A percentile compares a stretch with the other conserved stretches of the same genome.
phyloP scores from a whole-genome alignment of 2,113 vertebrate genomes.

The Origma solitaria region DNA sequence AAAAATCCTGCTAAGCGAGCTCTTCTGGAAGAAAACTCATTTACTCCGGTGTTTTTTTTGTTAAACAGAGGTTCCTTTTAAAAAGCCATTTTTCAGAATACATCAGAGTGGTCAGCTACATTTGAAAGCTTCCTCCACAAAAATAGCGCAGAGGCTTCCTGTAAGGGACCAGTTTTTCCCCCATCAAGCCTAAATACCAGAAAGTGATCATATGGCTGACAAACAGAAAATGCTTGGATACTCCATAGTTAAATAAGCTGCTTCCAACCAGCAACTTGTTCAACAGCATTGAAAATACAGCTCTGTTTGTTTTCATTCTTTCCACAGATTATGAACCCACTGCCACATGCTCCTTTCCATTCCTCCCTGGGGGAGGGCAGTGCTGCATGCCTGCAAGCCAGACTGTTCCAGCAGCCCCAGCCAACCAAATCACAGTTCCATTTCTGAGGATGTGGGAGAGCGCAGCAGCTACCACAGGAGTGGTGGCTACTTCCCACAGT shows the following conservation, averaged over 20 bases:
- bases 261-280: background rate
- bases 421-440: background rate
- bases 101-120: background rate
- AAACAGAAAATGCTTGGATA: background rate
- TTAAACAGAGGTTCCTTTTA: background rate
- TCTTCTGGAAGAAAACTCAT: background rate
- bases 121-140: background rate
- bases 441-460: background rate
- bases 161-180: background rate
- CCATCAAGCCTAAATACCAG: background rate
- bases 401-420: background rate
- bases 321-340: background rate
- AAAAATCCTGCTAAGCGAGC: background rate
- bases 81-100: background rate
- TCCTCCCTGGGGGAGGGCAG: background rate
- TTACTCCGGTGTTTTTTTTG: background rate
- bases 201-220: background rate
- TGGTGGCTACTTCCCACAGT: background rate
- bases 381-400: background rate
- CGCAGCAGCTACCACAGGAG: accelerated
- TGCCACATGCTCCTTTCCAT: background rate
- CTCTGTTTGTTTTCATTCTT: background rate
- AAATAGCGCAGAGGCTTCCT: background rate
- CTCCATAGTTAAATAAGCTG: background rate
- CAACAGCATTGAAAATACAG: background rate